phyloP scores from a whole-genome alignment of 2,113 vertebrate species.

The Eulemur macaco region DNA sequence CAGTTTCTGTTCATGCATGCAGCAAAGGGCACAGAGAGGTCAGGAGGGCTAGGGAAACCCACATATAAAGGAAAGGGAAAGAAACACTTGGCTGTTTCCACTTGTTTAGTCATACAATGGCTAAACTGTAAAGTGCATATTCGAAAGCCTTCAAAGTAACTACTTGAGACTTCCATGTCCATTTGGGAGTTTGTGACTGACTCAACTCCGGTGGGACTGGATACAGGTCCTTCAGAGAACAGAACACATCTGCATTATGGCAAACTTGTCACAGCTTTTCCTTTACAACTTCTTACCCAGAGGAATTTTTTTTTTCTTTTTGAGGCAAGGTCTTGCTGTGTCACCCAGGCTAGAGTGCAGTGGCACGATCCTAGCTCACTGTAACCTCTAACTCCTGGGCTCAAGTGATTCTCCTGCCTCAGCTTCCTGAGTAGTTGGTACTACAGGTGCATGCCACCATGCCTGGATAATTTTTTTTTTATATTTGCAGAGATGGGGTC shows the following conservation, averaged over 20 bases:
- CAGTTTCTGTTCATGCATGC: background rate
- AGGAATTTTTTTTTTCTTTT: background rate
- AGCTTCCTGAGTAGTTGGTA: too few species aligned
- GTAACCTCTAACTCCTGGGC: too few species aligned
- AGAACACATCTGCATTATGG: background rate
- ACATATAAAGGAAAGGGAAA: background rate
- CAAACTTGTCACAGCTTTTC: background rate
- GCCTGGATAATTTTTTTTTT: too few species aligned
- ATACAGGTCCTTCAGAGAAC: background rate
- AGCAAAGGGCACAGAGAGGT: constrained; percentile 14
- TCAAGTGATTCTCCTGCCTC: too few species aligned
- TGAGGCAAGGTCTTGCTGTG: too few species aligned
- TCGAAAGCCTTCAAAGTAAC: background rate
- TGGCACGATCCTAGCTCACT: too few species aligned
- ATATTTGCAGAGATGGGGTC: too few species aligned
- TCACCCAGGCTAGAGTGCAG: too few species aligned
- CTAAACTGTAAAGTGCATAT: background rate
- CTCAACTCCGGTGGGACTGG: background rate
- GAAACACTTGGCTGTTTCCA: background rate
- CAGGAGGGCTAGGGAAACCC: background rate
- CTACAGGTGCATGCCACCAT: too few species aligned
- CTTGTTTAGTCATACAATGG: background rate
- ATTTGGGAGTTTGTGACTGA: background rate
- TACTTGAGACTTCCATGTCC: background rate
- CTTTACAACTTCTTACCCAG: background rate